Conservation (phyloP, 2,888 invertebrate species). For the Lasioglossum villosulum region DNA sequence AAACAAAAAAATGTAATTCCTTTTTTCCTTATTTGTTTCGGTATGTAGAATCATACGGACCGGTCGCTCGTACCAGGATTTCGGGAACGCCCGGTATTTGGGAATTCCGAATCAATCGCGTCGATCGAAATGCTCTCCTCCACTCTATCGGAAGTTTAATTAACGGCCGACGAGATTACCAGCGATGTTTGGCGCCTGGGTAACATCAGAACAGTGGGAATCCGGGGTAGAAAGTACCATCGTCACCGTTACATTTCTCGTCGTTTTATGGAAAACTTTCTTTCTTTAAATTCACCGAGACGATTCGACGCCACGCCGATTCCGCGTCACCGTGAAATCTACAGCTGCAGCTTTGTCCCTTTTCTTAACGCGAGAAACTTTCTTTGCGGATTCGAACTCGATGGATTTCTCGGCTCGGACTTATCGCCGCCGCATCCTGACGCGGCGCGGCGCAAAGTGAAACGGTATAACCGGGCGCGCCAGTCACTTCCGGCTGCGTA, state of each 20-base stretch:
- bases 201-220: constrained; percentile 41
- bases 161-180: constrained; percentile 36
- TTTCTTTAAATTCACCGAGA: constrained; percentile 57
- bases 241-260: constrained; percentile 37
- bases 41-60: background rate
- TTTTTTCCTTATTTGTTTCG: background rate
- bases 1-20: background rate
- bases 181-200: constrained; percentile 38
- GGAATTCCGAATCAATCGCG: constrained; percentile 29
- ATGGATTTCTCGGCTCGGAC: constrained; percentile 48
- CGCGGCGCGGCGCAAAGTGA: background rate
- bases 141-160: constrained; percentile 46
- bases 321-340: constrained; percentile 53
- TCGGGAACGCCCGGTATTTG: constrained; percentile 31
- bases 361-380: constrained; percentile 54
- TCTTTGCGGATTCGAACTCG: constrained; percentile 50
- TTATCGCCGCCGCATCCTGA: constrained; percentile 29
- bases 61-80: background rate
- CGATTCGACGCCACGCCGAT: constrained; percentile 53
- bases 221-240: constrained; percentile 10
- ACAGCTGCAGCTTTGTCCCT: constrained; percentile 58
- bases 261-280: constrained; percentile 57
- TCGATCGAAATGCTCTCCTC: constrained; percentile 26
- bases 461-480: constrained; percentile 10
- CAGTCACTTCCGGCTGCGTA: background rate